Evolutionary conservation across 2,888 invertebrate genomes (phyloP).

Genomic region (Camptogramma bilineatum): DNA sequence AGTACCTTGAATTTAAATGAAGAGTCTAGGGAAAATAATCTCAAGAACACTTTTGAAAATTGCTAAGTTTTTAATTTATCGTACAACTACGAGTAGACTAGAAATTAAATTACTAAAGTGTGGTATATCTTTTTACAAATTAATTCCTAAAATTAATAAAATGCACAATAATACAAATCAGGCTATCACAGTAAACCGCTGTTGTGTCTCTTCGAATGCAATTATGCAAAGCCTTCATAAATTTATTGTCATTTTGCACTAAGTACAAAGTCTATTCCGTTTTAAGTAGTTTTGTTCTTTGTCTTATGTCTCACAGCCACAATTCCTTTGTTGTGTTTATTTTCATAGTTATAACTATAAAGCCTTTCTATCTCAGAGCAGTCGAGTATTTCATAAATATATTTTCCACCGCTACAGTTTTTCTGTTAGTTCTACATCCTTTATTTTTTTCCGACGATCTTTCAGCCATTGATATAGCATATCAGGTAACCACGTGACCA

Average conservation of each 20-base stretch:
- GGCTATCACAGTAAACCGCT: neutral
- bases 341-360: constrained; percentile 10
- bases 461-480: constrained; percentile 65
- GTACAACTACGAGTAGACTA: neutral
- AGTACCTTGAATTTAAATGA: neutral
- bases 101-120: neutral
- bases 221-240: constrained; percentile 5
- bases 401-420: constrained; percentile 44
- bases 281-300: constrained; percentile 32
- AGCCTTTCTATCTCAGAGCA: constrained; percentile 19
- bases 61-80: neutral
- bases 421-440: constrained; percentile 56
- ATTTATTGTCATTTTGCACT: constrained; percentile 11
- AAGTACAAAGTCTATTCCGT: constrained; percentile 23
- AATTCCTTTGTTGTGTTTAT: constrained; percentile 14
- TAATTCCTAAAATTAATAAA: neutral
- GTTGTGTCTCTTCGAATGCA: neutral
- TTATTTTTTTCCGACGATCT: constrained; percentile 49
- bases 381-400: constrained; percentile 18
- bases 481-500: constrained; percentile 86
- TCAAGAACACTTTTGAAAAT: neutral
- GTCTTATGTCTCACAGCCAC: constrained; percentile 42
- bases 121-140: neutral
- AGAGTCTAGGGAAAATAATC: neutral
- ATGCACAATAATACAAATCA: constrained; percentile 1